These are phyloP conservation scores for Clanis bilineata DNA, from an alignment of 2,888 invertebrate genomes.

Conservation along the genomic window DNA sequence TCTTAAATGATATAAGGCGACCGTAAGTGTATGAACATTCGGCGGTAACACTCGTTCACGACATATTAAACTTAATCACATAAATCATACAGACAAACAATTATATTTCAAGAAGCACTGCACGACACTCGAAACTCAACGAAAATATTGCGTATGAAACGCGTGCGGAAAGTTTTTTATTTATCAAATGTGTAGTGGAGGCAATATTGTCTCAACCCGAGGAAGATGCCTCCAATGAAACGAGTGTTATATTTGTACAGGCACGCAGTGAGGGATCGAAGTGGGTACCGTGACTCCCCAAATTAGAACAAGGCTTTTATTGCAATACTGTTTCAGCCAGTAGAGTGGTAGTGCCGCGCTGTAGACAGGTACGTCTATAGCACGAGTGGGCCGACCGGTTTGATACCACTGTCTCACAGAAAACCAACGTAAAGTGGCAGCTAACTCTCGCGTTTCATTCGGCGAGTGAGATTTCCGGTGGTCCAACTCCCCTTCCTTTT, in stretches of 20 bases:
- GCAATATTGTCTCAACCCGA: constrained; percentile 42
- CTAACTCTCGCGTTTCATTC: no score
- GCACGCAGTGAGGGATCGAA: constrained; percentile 20
- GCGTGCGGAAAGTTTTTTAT: constrained; percentile 3
- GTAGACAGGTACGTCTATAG: no score
- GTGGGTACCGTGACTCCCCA: not conserved
- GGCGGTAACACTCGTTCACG: not conserved
- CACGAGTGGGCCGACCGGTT: no score
- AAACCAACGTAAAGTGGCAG: no score
- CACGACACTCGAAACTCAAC: not conserved
- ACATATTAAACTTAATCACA: not conserved
- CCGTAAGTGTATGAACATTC: no score
- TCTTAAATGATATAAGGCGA: no score
- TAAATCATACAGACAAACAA: not conserved
- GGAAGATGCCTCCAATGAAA: constrained; percentile 34
- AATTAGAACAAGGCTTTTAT: no score
- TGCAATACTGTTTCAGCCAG: no score
- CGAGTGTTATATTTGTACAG: constrained; percentile 26
- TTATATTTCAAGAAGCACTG: not conserved
- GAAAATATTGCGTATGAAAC: not conserved
- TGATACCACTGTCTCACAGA: no score
- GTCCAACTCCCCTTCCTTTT: no score
- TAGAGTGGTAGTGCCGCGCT: no score
- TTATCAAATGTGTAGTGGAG: constrained; percentile 21
- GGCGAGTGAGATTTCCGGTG: no score